phyloP scores from a whole-genome alignment of 2,797 vertebrate genomes.

The Enteromius trimaculatus region DNA sequence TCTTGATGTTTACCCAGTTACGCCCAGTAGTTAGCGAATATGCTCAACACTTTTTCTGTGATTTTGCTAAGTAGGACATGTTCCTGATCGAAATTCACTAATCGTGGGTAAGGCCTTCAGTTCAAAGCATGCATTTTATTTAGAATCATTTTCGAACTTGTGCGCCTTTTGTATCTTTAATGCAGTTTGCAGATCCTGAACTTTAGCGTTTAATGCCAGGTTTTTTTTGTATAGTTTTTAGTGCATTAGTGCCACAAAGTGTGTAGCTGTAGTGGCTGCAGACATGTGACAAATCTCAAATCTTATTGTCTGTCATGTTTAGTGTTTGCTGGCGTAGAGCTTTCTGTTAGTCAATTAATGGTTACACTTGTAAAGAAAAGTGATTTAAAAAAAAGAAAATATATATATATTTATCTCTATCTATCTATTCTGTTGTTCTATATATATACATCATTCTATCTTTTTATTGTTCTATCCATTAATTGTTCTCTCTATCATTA shows the following conservation, averaged over 20 bases:
- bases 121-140: neutral
- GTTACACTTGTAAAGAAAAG: neutral
- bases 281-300: neutral
- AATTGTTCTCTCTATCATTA: neutral
- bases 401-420: no score
- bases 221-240: neutral
- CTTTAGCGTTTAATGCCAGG: neutral
- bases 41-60: constrained; percentile 11
- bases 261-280: neutral
- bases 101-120: neutral
- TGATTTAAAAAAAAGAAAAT: no score
- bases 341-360: neutral
- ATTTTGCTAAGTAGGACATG: neutral
- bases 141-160: neutral
- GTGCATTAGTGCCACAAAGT: neutral
- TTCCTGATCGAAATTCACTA: neutral
- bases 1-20: neutral
- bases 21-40: neutral
- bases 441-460: neutral
- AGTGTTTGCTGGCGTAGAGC: neutral
- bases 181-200: neutral
- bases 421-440: neutral
- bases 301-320: neutral
- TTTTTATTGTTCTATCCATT: neutral
- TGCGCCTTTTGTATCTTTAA: neutral